A percentile compares a stretch with the other conserved stretches of the same genome.
phyloP scores from a whole-genome alignment of 2,888 invertebrate species.

The Harmothoe impar region DNA sequence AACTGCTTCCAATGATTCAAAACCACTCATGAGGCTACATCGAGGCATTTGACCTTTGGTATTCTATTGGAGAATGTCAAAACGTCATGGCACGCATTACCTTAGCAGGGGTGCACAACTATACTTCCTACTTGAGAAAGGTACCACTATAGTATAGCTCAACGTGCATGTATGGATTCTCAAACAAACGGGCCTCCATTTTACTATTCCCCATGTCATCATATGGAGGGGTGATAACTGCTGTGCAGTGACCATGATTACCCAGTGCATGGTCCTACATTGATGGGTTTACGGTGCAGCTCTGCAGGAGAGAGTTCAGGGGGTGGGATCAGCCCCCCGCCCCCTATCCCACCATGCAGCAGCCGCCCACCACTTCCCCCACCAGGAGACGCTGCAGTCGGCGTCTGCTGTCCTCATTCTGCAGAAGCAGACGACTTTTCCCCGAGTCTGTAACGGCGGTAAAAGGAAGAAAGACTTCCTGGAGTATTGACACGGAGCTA shows the following conservation, averaged over 20 bases:
- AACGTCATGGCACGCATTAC: background rate
- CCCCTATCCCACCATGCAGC: background rate
- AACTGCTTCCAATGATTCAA: too few species aligned
- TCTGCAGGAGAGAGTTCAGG: constrained; percentile 30
- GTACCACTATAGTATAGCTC: too few species aligned
- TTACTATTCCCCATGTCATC: too few species aligned
- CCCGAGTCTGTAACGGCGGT: background rate
- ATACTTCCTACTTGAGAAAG: too few species aligned
- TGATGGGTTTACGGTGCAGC: constrained; percentile 8
- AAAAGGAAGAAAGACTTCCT: too few species aligned
- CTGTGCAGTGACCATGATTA: too few species aligned
- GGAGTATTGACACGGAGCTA: too few species aligned
- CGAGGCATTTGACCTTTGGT: constrained; percentile 7
- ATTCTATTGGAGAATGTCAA: background rate
- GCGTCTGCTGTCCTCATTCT: constrained; percentile 13
- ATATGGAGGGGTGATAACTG: too few species aligned
- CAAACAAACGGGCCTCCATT: too few species aligned
- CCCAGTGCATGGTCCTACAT: background rate
- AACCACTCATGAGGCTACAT: too few species aligned
- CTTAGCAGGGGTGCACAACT: too few species aligned
- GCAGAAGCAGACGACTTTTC: constrained; percentile 28
- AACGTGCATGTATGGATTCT: too few species aligned
- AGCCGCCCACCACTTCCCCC: background rate
- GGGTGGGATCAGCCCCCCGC: background rate
- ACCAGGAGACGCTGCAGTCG: constrained; percentile 27